Conservation (phyloP, 2,113 vertebrate species). For the Pitta sordida region DNA sequence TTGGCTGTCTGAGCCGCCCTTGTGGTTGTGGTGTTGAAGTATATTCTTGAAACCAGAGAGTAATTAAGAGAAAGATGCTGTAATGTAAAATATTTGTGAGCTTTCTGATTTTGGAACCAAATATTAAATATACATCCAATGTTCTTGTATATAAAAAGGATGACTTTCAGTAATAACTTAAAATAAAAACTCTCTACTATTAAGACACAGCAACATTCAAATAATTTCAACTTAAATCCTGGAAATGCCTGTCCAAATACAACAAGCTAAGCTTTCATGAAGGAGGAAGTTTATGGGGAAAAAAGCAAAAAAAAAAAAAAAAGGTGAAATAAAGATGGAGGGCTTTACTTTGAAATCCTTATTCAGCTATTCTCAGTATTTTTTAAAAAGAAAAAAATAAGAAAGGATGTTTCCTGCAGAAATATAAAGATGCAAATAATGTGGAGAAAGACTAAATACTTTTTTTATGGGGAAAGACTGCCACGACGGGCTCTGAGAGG, state of each 20-base stretch:
- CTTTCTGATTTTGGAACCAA: neutral
- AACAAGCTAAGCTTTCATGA: neutral
- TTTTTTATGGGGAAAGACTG: neutral
- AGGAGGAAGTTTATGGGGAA: neutral
- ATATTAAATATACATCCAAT: neutral
- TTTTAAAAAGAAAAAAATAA: neutral
- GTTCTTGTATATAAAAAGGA: neutral
- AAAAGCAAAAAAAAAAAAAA: neutral
- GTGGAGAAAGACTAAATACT: constrained; percentile 8
- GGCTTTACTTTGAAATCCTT: neutral
- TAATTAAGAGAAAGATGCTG: neutral
- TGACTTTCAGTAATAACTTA: neutral
- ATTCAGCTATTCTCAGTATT: constrained; percentile 5
- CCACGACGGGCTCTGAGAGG: neutral
- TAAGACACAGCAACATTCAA: neutral
- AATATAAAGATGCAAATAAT: constrained; percentile 38
- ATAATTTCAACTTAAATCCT: neutral
- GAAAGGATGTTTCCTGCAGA: neutral
- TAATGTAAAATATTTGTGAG: neutral
- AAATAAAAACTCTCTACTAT: neutral
- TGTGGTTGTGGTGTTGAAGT: too few species aligned
- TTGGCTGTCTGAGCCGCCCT: too few species aligned
- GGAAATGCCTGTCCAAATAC: neutral
- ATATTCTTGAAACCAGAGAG: neutral
- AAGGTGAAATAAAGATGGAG: neutral